Percentiles rank a stretch among this genome's conserved stretches.
Conservation (phyloP, 1,140 invertebrate species). For the Dysdera silvatica region DNA sequence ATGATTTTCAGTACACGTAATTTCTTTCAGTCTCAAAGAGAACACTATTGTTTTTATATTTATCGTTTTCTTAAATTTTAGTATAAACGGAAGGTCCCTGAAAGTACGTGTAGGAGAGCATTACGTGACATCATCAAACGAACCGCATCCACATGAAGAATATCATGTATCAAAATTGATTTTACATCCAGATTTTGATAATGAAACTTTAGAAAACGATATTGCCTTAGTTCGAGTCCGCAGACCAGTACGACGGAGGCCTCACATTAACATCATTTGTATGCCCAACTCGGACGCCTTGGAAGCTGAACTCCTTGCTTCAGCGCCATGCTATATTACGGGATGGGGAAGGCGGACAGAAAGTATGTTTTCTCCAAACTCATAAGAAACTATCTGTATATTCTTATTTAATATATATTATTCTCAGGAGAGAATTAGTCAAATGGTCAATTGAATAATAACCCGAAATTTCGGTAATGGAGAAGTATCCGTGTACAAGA, state of each 20-base stretch:
- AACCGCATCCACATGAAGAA: slow-evolving; percentile 39
- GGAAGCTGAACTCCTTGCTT: slow-evolving; percentile 11
- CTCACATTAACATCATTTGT: slow-evolving; percentile 47
- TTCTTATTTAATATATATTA: background rate
- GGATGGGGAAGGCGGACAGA: slow-evolving; percentile 53
- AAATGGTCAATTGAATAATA: no score
- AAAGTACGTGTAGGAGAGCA: slow-evolving; percentile 49
- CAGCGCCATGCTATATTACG: slow-evolving; percentile 49
- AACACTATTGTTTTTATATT: no score
- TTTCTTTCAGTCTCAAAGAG: background rate
- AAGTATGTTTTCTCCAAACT: slow-evolving; percentile 36
- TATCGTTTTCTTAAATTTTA: no score
- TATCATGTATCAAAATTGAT: slow-evolving; percentile 30
- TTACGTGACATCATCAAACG: slow-evolving; percentile 43
- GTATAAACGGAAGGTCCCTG: slow-evolving; percentile 48
- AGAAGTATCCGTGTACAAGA: no score
- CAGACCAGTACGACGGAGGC: slow-evolving; percentile 36
- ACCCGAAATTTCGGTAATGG: no score
- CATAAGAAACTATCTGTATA: background rate
- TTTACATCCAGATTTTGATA: slow-evolving; percentile 43
- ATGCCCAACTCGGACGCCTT: slow-evolving; percentile 38
- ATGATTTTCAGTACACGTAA: no score
- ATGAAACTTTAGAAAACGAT: slow-evolving; percentile 44
- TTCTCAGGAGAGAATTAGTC: no score
- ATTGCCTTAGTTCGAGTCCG: slow-evolving; percentile 45